phyloP scores from a whole-genome alignment of 2,113 vertebrate species.

The Mionectes macconnelli region DNA sequence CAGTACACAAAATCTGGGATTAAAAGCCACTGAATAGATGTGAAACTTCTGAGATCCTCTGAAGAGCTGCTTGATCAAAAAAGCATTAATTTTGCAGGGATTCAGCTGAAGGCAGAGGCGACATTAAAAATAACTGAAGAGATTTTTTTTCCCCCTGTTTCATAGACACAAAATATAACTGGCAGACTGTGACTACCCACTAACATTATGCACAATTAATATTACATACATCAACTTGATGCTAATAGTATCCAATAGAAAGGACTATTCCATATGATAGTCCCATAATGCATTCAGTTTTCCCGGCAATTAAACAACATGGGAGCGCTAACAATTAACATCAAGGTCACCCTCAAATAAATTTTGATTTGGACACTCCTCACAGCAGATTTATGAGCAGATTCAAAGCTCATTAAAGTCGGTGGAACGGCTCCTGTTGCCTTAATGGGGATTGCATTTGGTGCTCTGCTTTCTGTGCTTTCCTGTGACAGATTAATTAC shows the following conservation, averaged over 20 bases:
- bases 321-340: conserved; percentile 38
- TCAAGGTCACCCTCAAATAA: conserved; percentile 54
- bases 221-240: neutral
- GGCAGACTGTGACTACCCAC: neutral
- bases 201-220: neutral
- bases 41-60: conserved; percentile 24
- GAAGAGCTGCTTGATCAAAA: conserved; percentile 32
- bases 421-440: neutral
- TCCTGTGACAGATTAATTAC: conserved; percentile 44
- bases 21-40: conserved; percentile 4
- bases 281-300: neutral
- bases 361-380: conserved; percentile 51
- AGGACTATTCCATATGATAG: neutral
- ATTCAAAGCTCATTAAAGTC: conserved; percentile 52
- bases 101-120: neutral
- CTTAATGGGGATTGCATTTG: conserved; percentile 43
- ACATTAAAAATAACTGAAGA: neutral
- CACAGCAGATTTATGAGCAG: conserved; percentile 39
- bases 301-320: conserved; percentile 25
- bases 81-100: conserved; percentile 19
- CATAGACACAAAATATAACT: neutral
- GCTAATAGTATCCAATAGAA: neutral
- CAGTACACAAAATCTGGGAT: neutral
- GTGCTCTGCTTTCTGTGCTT: neutral
- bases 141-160: neutral